phyloP scores from a whole-genome alignment of 64 coral and sea anemone species.

The Porites australiensis region DNA sequence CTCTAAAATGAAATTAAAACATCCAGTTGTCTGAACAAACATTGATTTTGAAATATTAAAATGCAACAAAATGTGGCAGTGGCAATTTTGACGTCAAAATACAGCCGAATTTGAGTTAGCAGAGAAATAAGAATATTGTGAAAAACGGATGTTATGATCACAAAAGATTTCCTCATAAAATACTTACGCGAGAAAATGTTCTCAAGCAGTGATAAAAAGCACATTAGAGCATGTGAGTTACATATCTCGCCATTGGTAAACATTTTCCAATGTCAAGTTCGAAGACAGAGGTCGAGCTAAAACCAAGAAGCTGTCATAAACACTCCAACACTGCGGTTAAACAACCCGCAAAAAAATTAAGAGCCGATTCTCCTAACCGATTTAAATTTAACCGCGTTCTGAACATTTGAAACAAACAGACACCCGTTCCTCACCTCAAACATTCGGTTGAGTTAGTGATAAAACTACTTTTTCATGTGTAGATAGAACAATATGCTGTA shows the following conservation, averaged over 20 bases:
- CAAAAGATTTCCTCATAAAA: neutral
- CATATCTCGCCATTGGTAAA: neutral
- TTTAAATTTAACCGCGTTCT: neutral
- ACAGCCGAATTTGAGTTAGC: neutral
- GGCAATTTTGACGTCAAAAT: neutral
- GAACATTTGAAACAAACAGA: neutral
- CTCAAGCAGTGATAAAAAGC: neutral
- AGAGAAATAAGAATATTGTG: neutral
- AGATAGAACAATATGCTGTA: neutral
- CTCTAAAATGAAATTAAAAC: too few relatives aligned
- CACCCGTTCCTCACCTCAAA: neutral
- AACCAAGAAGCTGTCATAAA: slow-evolving; percentile 13
- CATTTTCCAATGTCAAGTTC: slow-evolving; percentile 19
- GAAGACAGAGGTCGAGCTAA: slow-evolving; percentile 16
- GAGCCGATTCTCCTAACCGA: neutral
- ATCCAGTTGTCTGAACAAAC: slow-evolving; percentile 7
- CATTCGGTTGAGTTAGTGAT: neutral
- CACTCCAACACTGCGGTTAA: slow-evolving; percentile 36
- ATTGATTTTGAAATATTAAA: neutral
- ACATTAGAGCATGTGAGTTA: neutral
- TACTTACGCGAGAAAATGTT: neutral
- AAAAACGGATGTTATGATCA: neutral
- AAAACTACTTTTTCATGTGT: slow-evolving; percentile 4
- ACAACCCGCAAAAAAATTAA: slow-evolving; percentile 14
- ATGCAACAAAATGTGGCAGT: neutral